Evolutionary conservation across 2,888 invertebrate species (phyloP), one percentile per base, ranked within the genome.

Genomic region (Luperina testacea): DNA sequence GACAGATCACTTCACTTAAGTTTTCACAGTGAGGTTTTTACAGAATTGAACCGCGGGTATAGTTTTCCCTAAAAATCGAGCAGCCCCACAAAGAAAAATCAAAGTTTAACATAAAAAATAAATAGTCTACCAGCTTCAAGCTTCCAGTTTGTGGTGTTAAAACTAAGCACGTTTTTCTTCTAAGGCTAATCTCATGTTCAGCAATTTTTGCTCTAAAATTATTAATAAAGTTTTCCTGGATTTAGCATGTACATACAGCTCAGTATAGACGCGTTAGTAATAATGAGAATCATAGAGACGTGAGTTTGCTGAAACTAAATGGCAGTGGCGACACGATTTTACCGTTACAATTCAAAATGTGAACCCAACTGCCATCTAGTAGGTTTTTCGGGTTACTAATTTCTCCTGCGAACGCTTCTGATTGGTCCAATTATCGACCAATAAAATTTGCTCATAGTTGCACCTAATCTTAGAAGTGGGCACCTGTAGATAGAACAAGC

Each of bases 391-490:
- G 84, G 84, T 87, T 85, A 88, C 86, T 85, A 85, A 86, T 89
- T 89, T 87, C 88, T 90, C 89, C 89, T 90, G 90, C 92, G 92
- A 90, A 93, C 88, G 94, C 93, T 93, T 94, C 89, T 90, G 91
- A 90, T 93, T 92, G 96, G 95, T 95, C 95, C 93, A 94, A 93
- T 91, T 92, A 91, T 92, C 91, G 92, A 93, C 94, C 93, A 94
- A 89, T 90, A 92, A 93, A 92, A 93, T 92, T 95, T 94, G 95
- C 96, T 96, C 96, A 95, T 95, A 96, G 95, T 87, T 93, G 95
- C 96, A 96, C 95, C 90, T 92, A 91, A 89, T 88, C 88, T 94
- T 89, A 95, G 94, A 94, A 82, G 92, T 95, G 94, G 88, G 93
- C 95, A 95, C 95, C 87, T 89, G 89, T 95, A 95, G 94, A 94